Evolutionary conservation across 2,888 invertebrate species (phyloP), one percentile per base, ranked within the genome.

Genomic region (Dinocampus coccinellae): DNA sequence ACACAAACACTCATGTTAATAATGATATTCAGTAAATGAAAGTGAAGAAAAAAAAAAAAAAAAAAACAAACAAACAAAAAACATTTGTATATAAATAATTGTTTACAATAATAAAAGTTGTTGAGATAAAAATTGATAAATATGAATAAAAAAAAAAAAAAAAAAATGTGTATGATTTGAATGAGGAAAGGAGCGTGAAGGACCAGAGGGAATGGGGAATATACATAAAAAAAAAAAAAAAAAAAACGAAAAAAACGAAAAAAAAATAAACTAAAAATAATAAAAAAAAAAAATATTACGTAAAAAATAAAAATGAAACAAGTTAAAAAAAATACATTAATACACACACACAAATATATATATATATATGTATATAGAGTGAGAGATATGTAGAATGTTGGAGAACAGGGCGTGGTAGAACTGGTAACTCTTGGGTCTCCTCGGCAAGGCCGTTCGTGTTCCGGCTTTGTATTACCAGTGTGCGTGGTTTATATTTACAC

Each of bases 381-480:
- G 65, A 66, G 67, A 72, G 53, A 70, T 55, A 70, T 65, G 62
- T 55, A 74, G 72, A 73, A 72, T 66, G 69, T 65, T 53, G 55
- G 64, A 58, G 75, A 77, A 80, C 82, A 84, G 84, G 85, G 85
- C 82, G 85, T 85, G 85, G 84, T 84, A 47, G 81, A 75, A 79
- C 76, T 73, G 73, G 74, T 75, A 69, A 65, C 77, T 80, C 75
- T 79, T 78, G 77, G 79, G 79, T 84, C 81, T 81, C 82, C 81
- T 81, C 82, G 82, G 80, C 85, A 85, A 85, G 85, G 85, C 84
- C 85, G 85, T 82, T 82, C 78, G 79, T 82, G 83, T 85, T 85
- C 85, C 84, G 83, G 83, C 82, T 84, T 77, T 77, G 75, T 79
- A 16, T 16, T 47, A 47, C 29, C 55, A 42, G 66, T 60, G 47